These are phyloP conservation scores for Plutella xylostella DNA, from an alignment of 2,888 invertebrate species.

Conservation along the genomic window DNA sequence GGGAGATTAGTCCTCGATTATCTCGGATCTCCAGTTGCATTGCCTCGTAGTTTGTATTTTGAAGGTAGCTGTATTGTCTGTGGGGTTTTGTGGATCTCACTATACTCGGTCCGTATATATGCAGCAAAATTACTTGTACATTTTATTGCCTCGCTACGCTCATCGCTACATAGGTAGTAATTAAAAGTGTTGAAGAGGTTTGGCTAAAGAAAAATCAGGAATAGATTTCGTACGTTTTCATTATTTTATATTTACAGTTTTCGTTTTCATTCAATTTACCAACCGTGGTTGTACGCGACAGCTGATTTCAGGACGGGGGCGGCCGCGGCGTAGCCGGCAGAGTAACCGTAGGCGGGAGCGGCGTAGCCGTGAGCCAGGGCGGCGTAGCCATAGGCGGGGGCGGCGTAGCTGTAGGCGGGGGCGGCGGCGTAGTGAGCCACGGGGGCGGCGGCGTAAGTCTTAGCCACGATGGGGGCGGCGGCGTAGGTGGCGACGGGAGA, in stretches of 20 bases:
- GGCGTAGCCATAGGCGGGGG: slow-evolving; percentile 33
- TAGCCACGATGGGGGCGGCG: slow-evolving; percentile 19
- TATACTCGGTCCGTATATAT: too few relatives aligned
- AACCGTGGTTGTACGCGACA: slow-evolving; percentile 41
- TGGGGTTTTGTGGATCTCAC: too few relatives aligned
- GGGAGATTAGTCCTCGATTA: too few relatives aligned
- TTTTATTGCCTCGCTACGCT: too few relatives aligned
- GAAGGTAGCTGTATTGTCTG: too few relatives aligned
- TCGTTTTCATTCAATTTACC: slow-evolving; percentile 1
- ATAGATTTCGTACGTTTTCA: neutral
- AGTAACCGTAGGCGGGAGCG: slow-evolving; percentile 9
- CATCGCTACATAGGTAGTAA: too few relatives aligned
- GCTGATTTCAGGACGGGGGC: slow-evolving; percentile 37
- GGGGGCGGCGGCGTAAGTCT: slow-evolving; percentile 22
- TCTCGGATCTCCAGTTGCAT: too few relatives aligned
- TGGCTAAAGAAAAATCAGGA: too few relatives aligned
- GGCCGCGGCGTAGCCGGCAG: slow-evolving; percentile 24
- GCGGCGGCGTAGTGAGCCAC: slow-evolving; percentile 17
- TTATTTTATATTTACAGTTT: neutral
- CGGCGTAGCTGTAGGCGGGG: slow-evolving; percentile 30
- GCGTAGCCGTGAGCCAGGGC: slow-evolving; percentile 30
- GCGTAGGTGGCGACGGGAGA: slow-evolving; percentile 32
- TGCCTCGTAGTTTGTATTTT: too few relatives aligned
- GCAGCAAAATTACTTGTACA: too few relatives aligned
- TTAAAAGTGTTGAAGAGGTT: too few relatives aligned